phyloP scores from a whole-genome alignment of 2,113 vertebrate species.

The Scomber japonicus region DNA sequence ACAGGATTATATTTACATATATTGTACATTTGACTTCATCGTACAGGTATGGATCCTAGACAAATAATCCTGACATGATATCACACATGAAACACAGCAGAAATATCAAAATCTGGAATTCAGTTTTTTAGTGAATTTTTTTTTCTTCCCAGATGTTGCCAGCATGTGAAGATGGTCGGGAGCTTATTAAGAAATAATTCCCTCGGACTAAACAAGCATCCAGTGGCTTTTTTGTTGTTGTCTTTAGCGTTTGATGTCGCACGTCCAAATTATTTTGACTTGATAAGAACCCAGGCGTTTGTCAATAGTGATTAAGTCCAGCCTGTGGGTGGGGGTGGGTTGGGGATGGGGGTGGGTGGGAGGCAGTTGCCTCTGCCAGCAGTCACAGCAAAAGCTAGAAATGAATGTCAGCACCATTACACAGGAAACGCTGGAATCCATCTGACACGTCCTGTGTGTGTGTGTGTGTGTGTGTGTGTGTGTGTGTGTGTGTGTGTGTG shows the following conservation, averaged over 20 bases:
- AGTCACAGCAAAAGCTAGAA: constrained; percentile 23
- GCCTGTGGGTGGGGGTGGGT: neutral
- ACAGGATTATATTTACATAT: no score
- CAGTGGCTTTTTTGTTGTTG: constrained; percentile 28
- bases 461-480: no score
- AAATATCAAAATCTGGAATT: no score
- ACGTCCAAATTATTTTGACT: constrained; percentile 20
- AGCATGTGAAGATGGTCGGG: constrained; percentile 6
- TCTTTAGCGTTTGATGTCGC: constrained; percentile 18
- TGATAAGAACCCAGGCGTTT: constrained; percentile 13
- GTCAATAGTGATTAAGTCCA: constrained; percentile 42
- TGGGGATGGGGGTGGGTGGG: no score
- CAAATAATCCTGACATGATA: no score
- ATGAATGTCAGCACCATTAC: constrained; percentile 29
- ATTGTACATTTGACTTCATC: no score
- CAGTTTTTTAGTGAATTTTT: no score
- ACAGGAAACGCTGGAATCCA: constrained; percentile 4
- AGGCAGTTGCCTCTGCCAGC: constrained; percentile 25
- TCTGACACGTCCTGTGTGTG: neutral
- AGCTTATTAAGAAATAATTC: constrained; percentile 24
- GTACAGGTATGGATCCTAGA: no score
- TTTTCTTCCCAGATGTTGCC: neutral
- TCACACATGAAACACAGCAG: no score
- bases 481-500: neutral
- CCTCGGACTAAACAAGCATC: constrained; percentile 22